Conservation (phyloP, 2,797 vertebrate genomes). For the Sebastes aleutianus region DNA sequence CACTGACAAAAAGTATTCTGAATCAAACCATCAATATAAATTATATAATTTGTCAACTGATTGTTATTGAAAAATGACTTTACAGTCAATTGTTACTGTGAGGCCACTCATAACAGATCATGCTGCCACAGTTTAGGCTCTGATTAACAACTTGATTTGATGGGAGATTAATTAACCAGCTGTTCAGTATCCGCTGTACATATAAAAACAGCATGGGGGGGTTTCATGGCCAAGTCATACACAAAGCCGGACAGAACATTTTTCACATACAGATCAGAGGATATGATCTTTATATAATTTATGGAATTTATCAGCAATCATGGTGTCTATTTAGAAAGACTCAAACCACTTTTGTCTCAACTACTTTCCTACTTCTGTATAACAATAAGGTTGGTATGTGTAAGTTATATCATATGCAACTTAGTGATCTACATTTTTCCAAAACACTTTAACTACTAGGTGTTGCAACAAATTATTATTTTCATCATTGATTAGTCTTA, state of each 20-base stretch:
- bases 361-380: neutral
- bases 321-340: neutral
- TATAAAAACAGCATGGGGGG: neutral
- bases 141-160: conserved; percentile 9
- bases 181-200: neutral
- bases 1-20: neutral
- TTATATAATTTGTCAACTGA: neutral
- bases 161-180: conserved; percentile 5
- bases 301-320: neutral
- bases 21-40: neutral
- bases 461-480: accelerated
- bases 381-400: neutral
- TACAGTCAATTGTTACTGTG: neutral
- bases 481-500: no score
- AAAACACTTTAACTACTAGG: neutral
- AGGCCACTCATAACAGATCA: neutral
- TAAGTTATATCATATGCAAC: neutral
- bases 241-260: neutral
- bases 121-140: neutral
- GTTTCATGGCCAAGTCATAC: neutral
- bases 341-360: no score
- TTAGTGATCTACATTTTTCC: neutral
- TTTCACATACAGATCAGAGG: neutral
- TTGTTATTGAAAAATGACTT: neutral
- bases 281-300: neutral